Base-by-base conservation (phyloP, 2,888 invertebrate genomes). In the Mesorhabditis sp. region DNA sequence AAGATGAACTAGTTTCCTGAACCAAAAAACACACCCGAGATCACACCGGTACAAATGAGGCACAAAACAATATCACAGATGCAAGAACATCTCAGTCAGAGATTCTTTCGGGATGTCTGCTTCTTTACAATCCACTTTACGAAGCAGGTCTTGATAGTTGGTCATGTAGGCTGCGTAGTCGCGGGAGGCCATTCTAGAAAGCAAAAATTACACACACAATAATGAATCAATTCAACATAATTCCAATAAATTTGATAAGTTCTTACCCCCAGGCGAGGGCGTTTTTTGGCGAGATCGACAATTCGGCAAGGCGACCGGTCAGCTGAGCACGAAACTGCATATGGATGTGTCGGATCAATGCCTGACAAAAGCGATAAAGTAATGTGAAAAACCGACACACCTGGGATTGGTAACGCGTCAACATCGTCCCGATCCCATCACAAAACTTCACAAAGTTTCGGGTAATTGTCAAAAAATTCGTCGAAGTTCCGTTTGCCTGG, bases 401-500 rank as follows among this genome's bases (percentile, higher is more conserved):
- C 79, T 7, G 74, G 67, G 1, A 75, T 79, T n/a, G 70, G 67
- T 43, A 65, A 58, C 69, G 69, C 0, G 86, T 83, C 76, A 85
- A 76, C 28, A 86, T 78, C 43, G 80, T 81, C 6, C 74, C 65
- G 45, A 86, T 70, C 10, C 82, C 82, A 62, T 82, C 81, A 71
- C 85, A 81, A 70, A 86, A 83, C 66, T 83, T 85, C 43, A 76
- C 76, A 68, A 95, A 90, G 87, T 95, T 94, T 86, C 89, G 88
- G 80, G 87, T 87, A 65, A 89, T 88, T 62, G 86, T 86, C 76
- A 87, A 85, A 80, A 88, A 89, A 77, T 86, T 86, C 5, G 92
- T 91, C 13, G 95, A 96, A 28, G 28, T 28, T 28, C 28, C 28
- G 28, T 28, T 28, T 63, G 97, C 96, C 42, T 75, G 72, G 0